phyloP scores from a whole-genome alignment of 2,113 vertebrate species.

The Excalfactoria chinensis region DNA sequence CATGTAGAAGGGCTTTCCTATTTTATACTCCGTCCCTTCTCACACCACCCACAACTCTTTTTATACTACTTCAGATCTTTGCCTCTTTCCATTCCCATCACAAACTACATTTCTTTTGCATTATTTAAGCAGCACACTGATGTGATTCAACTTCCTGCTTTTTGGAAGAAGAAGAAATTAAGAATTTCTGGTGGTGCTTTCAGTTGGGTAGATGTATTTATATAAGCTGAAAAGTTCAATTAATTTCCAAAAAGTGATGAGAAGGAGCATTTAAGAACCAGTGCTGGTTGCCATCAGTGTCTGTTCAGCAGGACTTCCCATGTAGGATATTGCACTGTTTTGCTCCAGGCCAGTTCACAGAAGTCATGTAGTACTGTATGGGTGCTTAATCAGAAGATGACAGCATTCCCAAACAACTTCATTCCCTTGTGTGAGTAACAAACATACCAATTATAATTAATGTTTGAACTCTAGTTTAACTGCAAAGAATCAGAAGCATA shows the following conservation, averaged over 20 bases:
- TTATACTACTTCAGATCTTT: background rate
- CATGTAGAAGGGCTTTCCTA: slow-evolving; percentile 21
- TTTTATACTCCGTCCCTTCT: slow-evolving; percentile 29
- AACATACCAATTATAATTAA: background rate
- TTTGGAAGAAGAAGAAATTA: background rate
- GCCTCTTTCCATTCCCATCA: background rate
- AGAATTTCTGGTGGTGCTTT: background rate
- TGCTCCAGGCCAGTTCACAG: background rate
- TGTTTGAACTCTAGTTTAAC: background rate
- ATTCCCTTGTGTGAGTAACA: background rate
- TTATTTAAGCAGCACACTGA: background rate
- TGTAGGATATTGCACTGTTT: background rate
- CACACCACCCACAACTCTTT: slow-evolving; percentile 2
- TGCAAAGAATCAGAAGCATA: background rate
- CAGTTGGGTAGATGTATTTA: background rate
- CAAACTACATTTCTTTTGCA: background rate
- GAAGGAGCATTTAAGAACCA: background rate
- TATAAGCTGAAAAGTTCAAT: background rate
- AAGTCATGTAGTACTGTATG: background rate
- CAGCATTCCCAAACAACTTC: background rate
- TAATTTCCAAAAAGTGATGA: background rate
- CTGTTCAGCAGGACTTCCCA: background rate
- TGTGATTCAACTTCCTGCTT: background rate
- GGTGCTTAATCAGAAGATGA: background rate
- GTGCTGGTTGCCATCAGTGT: background rate